Evolutionary conservation across 2,113 vertebrate genomes (phyloP), one percentile per base, ranked within the genome.

Genomic region (Calypte anna): DNA sequence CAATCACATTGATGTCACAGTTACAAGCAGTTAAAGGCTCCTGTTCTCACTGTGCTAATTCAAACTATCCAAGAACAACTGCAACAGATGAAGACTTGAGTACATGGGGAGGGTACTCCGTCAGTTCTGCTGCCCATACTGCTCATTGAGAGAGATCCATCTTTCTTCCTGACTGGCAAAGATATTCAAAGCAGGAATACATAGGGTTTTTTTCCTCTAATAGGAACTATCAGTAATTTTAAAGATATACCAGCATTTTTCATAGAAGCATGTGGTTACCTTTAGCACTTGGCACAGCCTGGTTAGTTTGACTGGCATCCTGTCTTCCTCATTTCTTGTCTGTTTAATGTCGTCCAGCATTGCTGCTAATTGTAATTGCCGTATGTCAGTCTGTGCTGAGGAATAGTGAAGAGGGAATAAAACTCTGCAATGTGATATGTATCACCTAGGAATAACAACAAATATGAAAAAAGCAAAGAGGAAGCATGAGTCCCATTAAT

Each of bases 361-460:
- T 27, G 43, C 44, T 85, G 31, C 79, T 88, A 80, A 73, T 88
- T 94, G 86, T 88, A 73, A 86, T 76, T 90, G 66, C 67, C 67
- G 14, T 68, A 74, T 82, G 66, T 33, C 64, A 77, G 46, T 50
- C 84, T 90, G 10, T 33, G 44, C 50, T 58, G 13, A 76, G 69
- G 31, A 63, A 58, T 68, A 54, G 76, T 66, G 70, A 88, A 33
- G 55, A 83, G 13, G 8, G 36, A 74, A 62, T 58, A 78, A 86
- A 83, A 70, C 33, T 18, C 43, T 84, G 43, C 33, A 84, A 27
- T 3, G 7, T 4, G 28, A 30, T 63, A 44, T 2, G 3, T 54
- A 48, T 76, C 63, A 61, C 36, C 54, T 88, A 9, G 8, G 5
- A 76, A 59, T 43, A 73, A 61, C 27, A 70, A 50, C 24, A 81